Conservation (phyloP, 2,888 invertebrate genomes). For the Tillus elongatus region DNA sequence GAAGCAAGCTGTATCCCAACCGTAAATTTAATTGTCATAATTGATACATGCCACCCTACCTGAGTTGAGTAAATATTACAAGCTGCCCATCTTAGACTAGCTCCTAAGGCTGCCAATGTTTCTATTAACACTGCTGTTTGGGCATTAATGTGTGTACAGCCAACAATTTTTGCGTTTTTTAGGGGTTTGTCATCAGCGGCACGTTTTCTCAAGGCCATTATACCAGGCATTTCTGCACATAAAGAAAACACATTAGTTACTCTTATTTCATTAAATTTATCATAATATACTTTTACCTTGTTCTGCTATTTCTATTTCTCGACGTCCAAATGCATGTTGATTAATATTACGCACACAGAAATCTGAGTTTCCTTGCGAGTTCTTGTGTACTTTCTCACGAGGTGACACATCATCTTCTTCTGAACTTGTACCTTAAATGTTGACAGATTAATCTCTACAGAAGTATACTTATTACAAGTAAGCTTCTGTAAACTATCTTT, state of each 20-base stretch:
- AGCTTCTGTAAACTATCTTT: too few relatives aligned
- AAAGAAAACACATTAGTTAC: not conserved
- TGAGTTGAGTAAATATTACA: conserved; percentile 98
- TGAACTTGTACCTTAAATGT: conserved; percentile 63
- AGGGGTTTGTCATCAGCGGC: conserved; percentile 91
- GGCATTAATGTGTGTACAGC: conserved; percentile 97
- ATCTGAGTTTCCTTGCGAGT: conserved; percentile 72
- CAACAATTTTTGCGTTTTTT: conserved; percentile 87
- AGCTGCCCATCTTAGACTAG: conserved; percentile 91
- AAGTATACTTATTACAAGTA: too few relatives aligned
- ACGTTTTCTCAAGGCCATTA: conserved; percentile 86
- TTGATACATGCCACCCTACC: conserved; percentile 40
- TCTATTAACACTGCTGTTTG: conserved; percentile 95
- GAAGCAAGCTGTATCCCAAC: too few relatives aligned
- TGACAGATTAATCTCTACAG: too few relatives aligned
- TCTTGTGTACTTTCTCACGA: conserved; percentile 84
- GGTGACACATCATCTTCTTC: conserved; percentile 92
- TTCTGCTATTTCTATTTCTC: conserved; percentile 97
- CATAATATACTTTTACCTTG: conserved; percentile 54
- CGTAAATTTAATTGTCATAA: too few relatives aligned
- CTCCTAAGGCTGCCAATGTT: conserved; percentile 79
- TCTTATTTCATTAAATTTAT: not conserved
- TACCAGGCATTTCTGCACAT: conserved; percentile 87
- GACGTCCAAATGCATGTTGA: conserved; percentile 85
- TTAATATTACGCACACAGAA: conserved; percentile 93